These are phyloP conservation scores for Hippocampus guttulatus DNA, from an alignment of 2,113 vertebrate species.

Conservation along the genomic window DNA sequence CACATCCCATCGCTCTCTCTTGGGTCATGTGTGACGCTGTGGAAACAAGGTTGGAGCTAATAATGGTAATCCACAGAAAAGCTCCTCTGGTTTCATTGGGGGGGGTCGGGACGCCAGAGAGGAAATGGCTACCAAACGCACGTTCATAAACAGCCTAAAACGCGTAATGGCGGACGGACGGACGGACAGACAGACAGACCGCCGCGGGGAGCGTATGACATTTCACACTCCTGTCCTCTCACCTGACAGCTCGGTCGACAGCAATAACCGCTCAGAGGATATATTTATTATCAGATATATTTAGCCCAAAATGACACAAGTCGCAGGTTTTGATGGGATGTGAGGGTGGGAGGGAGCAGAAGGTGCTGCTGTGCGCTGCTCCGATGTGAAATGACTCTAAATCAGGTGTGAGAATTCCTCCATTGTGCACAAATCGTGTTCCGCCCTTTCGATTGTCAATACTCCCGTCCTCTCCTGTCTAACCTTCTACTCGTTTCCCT, in stretches of 20 bases:
- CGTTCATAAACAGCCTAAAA: neutral
- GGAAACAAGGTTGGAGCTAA: slow-evolving; percentile 47
- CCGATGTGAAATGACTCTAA: slow-evolving; percentile 33
- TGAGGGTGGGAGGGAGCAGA: slow-evolving; percentile 17
- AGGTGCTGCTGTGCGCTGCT: slow-evolving; percentile 31
- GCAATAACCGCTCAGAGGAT: slow-evolving; percentile 50
- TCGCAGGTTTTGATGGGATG: slow-evolving; percentile 48
- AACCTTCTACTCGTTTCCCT: neutral
- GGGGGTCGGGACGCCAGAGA: neutral
- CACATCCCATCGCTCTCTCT: slow-evolving; percentile 35
- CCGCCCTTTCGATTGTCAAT: neutral
- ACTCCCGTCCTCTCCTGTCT: neutral
- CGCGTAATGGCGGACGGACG: slow-evolving; percentile 18
- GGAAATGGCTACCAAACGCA: slow-evolving; percentile 15
- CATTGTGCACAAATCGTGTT: neutral
- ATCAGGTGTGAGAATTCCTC: neutral
- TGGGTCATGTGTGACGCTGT: slow-evolving; percentile 49
- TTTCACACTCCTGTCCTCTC: slow-evolving; percentile 44
- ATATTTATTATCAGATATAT: slow-evolving; percentile 37
- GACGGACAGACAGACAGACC: slow-evolving; percentile 3
- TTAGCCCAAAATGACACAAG: slow-evolving; percentile 50
- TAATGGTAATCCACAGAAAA: slow-evolving; percentile 52
- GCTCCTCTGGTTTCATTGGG: slow-evolving; percentile 31
- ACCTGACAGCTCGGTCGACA: slow-evolving; percentile 56
- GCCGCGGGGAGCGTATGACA: slow-evolving; percentile 25